Conservation (phyloP, 1,140 invertebrate genomes). For the Lepeophtheirus salmonis region DNA sequence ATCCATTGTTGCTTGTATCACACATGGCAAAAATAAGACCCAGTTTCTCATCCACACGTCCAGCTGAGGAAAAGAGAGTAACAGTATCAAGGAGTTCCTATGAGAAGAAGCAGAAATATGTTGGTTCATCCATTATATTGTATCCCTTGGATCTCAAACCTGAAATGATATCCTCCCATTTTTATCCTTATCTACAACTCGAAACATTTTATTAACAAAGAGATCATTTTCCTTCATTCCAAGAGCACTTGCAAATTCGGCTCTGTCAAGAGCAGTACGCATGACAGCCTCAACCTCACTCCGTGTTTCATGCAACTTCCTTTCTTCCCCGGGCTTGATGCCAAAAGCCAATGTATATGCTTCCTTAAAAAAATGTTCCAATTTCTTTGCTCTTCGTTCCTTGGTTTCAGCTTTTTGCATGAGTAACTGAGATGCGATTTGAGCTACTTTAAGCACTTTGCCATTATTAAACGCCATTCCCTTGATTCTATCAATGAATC, state of each 20-base stretch:
- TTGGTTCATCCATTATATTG: too few species aligned
- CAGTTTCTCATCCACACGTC: constrained; percentile 59
- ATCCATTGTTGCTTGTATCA: constrained; percentile 81
- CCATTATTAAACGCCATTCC: constrained; percentile 58
- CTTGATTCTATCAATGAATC: constrained; percentile 72
- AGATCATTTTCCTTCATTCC: constrained; percentile 90
- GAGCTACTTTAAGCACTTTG: constrained; percentile 49
- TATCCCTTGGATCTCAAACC: not conserved
- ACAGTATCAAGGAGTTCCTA: constrained; percentile 86
- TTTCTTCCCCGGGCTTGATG: constrained; percentile 31
- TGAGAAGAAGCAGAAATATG: not conserved
- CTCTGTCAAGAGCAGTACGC: constrained; percentile 74
- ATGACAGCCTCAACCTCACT: constrained; percentile 74
- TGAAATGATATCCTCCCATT: constrained; percentile 92
- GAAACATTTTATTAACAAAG: constrained; percentile 98
- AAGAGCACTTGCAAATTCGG: constrained; percentile 88
- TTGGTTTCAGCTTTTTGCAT: constrained; percentile 83
- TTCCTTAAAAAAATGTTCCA: constrained; percentile 96
- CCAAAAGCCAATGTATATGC: constrained; percentile 89
- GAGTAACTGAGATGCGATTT: constrained; percentile 55
- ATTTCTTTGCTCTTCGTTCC: constrained; percentile 70
- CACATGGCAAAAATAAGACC: constrained; percentile 98
- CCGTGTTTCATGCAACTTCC: constrained; percentile 43
- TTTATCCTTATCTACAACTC: constrained; percentile 87
- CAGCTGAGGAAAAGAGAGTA: constrained; percentile 35